Base-by-base conservation (phyloP, 2,113 vertebrate species). In the Gavialis gangeticus region DNA sequence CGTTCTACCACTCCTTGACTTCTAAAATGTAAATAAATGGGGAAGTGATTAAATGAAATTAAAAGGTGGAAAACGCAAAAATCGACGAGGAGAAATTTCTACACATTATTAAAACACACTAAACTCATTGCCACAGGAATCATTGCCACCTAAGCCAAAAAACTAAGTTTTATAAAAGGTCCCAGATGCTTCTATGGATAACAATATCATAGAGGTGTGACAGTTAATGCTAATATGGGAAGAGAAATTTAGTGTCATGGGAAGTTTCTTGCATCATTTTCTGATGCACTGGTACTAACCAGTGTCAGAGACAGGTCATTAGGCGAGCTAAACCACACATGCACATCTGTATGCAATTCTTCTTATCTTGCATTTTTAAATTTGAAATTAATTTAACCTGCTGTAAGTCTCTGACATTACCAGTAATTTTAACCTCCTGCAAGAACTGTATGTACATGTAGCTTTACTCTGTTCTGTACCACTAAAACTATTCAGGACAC, bases 1-100 rank as follows among this genome's bases (percentile, higher is more conserved):
- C 73, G 25, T 76, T 85, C 46, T 46, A 46, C 46, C 46, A 46
- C 46, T 46, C 46, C 46, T 46, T 46, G 46, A 9, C 46, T 46
- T 46, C 46, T 46, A 18, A 76, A 22, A 87, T 17, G 56, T 46
- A 88, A n/a, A n/a, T 75, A 93, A 88, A 82, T 85, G 79, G 34
- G 56, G 63, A 89, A 85, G 37, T 5, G n/a, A 2, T 63, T 75
- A 30, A 71, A 66, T 90, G 57, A 87, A 91, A 58, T 67, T 57
- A 81, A 93, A 94, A 75, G 8, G 34, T 87, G 22, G 4, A 62
- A 90, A 96, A 84, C 27, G 14, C 55, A 81, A 69, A 91, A 87
- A 76, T 59, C 57, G 8, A 10, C 54, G 19, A 54, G 81, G 75
- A 27, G 59, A 56, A 73, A 2, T 80, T 7, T 30, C 78, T 94